phyloP scores from a whole-genome alignment of 2,888 invertebrate genomes.

The Koerneria pararmatus region DNA sequence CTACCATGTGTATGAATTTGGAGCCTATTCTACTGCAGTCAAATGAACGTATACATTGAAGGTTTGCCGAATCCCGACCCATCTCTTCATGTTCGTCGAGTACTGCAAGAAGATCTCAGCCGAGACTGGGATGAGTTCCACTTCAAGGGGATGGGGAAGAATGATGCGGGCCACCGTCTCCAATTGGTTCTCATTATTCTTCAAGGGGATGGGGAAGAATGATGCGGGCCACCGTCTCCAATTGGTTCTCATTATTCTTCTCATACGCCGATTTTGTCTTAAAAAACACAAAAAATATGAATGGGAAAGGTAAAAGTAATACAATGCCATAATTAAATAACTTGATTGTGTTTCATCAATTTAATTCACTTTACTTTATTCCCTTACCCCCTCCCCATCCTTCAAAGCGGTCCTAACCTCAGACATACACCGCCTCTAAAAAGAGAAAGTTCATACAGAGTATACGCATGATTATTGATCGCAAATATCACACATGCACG shows the following conservation, averaged over 20 bases:
- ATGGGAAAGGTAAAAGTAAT: too few species aligned
- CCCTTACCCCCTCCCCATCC: too few species aligned
- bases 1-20: not conserved
- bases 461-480: too few species aligned
- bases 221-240: slow-evolving; percentile 68
- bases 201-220: slow-evolving; percentile 68
- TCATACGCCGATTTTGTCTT: too few species aligned
- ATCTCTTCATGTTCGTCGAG: slow-evolving; percentile 69
- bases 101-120: slow-evolving; percentile 65
- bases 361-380: too few species aligned
- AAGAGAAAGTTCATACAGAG: too few species aligned
- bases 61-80: slow-evolving; percentile 69
- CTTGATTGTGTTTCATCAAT: too few species aligned
- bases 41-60: slow-evolving; percentile 65
- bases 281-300: too few species aligned
- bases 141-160: slow-evolving; percentile 66
- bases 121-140: slow-evolving; percentile 28
- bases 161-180: slow-evolving; percentile 69
- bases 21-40: slow-evolving; percentile 27
- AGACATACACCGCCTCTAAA: too few species aligned
- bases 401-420: too few species aligned
- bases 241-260: slow-evolving; percentile 71
- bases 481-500: too few species aligned
- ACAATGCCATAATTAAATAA: too few species aligned
- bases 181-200: slow-evolving; percentile 71